A percentile compares a stretch with the other conserved stretches of the same genome.
phyloP scores from a whole-genome alignment of 2,888 invertebrate genomes.

The Erannis defoliaria region DNA sequence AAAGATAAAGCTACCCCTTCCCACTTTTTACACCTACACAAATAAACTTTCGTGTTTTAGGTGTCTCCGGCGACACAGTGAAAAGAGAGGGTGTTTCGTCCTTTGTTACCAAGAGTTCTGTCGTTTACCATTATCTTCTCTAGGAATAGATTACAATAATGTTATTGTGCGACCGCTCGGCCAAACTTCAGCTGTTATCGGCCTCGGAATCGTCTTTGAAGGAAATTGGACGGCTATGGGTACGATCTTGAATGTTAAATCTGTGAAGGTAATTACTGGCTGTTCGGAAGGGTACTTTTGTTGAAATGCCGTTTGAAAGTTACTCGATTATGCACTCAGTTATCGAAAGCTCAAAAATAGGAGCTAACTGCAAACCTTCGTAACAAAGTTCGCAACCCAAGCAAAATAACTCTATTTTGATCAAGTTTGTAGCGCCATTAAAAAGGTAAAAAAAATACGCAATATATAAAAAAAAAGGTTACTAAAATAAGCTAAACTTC shows the following conservation, averaged over 20 bases:
- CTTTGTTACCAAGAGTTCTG: constrained; percentile 29
- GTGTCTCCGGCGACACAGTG: not conserved
- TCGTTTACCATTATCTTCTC: constrained; percentile 37
- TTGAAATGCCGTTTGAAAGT: not conserved
- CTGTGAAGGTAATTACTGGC: constrained; percentile 25
- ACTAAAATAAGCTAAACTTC: too few species aligned
- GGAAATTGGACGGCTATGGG: constrained; percentile 32
- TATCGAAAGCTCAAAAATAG: too few species aligned
- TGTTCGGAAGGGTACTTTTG: constrained; percentile 16
- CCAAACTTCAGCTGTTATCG: constrained; percentile 49
- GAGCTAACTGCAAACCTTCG: too few species aligned
- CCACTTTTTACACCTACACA: constrained; percentile 18
- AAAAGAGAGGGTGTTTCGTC: constrained; percentile 19
- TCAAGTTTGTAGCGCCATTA: too few species aligned
- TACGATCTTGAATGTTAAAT: constrained; percentile 16
- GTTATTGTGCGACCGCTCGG: constrained; percentile 31
- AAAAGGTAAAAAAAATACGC: too few species aligned
- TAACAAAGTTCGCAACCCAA: too few species aligned
- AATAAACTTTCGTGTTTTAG: constrained; percentile 21
- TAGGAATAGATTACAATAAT: constrained; percentile 47
- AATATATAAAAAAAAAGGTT: too few species aligned
- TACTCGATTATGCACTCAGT: not conserved
- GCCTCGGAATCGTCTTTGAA: constrained; percentile 42
- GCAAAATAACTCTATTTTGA: too few species aligned
- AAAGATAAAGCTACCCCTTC: constrained; percentile 6